Evolutionary conservation across 1,140 invertebrate species (phyloP), one percentile per base, ranked within the genome.

Genomic region (Acromyrmex charruanus): DNA sequence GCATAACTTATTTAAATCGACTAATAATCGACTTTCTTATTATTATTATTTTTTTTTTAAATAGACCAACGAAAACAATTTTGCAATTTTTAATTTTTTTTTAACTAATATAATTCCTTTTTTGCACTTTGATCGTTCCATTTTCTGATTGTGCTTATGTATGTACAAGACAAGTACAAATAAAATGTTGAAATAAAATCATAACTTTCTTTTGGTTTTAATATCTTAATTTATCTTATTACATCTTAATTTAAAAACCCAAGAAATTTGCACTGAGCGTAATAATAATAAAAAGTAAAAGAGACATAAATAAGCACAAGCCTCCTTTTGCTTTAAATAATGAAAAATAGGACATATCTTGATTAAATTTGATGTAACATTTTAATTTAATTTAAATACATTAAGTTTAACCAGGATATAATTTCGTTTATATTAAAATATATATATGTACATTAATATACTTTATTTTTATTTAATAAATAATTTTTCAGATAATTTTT

Each of bases 1-100:
- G 39, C 39, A 14, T n/a, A 68, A 28, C 25, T 39, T 31, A 4
- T 80, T 80, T 51, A 66, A 55, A 55, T 49, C 21, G 53, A 81
- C n/a, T 69, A 69, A 49, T 31, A 49, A 35, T 12, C n/a, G 14
- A 44, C 39, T 68, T 69, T 63, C 25, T 44, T 18, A 7, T 79
- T 66, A 25, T 25, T 25, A 25, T 25, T 25, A 25, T 79, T 25
- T 16, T 28, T 31, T n/a, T 28, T 35, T 14, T 28, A n/a, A 25
- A 80, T 68, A 9, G n/a, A 69, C 25, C 4, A 31, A 4, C 21
- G 6, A 7, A 65, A 75, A 58, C 28, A 14, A 21, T 12, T 58
- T 75, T 18, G 35, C 4, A n/a, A 53, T 9, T 53, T 53, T 12
- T 49, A 16, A 59, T 7, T 7, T 35, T 31, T 18, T 18, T 77